Conservation (phyloP, 2,113 vertebrate genomes). For the Haemorhous mexicanus region DNA sequence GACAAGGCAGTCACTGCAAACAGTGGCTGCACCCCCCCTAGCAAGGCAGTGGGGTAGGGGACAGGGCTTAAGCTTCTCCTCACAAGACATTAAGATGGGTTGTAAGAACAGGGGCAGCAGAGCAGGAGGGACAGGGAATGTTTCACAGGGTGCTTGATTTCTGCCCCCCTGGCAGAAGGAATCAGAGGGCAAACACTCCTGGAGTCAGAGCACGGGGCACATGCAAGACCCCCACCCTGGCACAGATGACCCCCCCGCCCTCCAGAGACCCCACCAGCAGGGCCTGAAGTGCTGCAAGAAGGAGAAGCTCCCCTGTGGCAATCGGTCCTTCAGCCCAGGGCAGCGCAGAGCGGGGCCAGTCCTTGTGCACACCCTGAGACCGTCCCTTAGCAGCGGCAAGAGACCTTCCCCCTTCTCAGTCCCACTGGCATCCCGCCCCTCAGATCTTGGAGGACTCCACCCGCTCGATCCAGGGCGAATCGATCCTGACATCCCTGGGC, state of each 20-base stretch:
- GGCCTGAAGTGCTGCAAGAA: background rate
- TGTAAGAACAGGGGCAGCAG: background rate
- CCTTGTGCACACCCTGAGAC: slow-evolving; percentile 6
- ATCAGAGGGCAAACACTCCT: background rate
- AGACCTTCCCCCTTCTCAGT: background rate
- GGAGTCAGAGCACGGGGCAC: slow-evolving; percentile 7
- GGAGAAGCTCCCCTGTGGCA: slow-evolving; percentile 8
- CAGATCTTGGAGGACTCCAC: slow-evolving; percentile 96
- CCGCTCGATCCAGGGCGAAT: slow-evolving; percentile 88
- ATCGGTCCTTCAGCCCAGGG: slow-evolving; percentile 1
- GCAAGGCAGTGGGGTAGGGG: background rate
- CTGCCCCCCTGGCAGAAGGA: background rate
- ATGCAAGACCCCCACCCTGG: slow-evolving; percentile 46
- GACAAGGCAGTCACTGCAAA: background rate
- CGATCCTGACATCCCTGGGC: slow-evolving; percentile 38
- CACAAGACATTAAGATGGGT: background rate
- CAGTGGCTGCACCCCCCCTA: background rate
- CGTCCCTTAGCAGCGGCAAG: background rate
- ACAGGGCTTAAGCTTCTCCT: background rate
- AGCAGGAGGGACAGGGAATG: background rate
- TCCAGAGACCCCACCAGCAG: background rate
- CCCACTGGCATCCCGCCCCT: slow-evolving; percentile 23
- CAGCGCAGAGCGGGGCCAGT: fast-evolving
- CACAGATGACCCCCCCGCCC: background rate
- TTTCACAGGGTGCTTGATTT: background rate